Base-by-base conservation (phyloP, 2,888 invertebrate genomes). In the Ashinkailepas kermadecensis region DNA sequence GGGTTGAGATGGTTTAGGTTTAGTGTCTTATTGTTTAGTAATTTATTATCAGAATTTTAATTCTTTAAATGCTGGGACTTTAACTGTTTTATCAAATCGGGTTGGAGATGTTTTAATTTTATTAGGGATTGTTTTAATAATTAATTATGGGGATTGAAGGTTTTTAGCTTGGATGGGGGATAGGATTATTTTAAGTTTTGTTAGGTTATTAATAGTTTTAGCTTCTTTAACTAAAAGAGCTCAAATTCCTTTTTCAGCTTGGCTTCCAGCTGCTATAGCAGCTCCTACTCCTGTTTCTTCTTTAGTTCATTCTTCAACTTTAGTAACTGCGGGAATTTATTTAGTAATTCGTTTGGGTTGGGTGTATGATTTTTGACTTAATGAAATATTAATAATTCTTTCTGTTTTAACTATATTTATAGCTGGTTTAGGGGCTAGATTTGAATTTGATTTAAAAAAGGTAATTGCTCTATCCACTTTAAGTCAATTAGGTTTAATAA, bases 171-270 rank as follows among this genome's bases (percentile, higher is more conserved):
- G 89, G 88, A 86, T 89, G 86, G 87, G 89, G 85, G 88, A 86
- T 86, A 86, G 84, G 87, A 86, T 87, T 88, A 86, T 90, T 85
- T 87, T 90, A 87, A 86, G 86, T 0, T 13, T 85, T n/a, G 88
- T 90, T 85, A 86, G 88, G 89, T 86, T 87, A 64, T 82, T 88
- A 82, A 81, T 89, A 67, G 81, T 88, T 70, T 81, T 90, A 39
- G 91, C 91, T 0, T 89, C 90, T 81, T 91, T 93, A 88, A 93
- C 93, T 83, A 94, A 94, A 88, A 93, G 93, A 85, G 93, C 93
- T 86, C 93, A 94, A 88, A 91, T 93, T 89, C 93, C 93, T 80
- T 94, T 94, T 91, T 92, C 92, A 83, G 90, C 92, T 79, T 94
- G 93, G 85, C 87, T 93, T 80, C 93, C 93, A 0, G 91, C 91